Evolutionary conservation across 2,888 invertebrate genomes (phyloP), one percentile per base, ranked within the genome.

Genomic region (Mythimna pallens): DNA sequence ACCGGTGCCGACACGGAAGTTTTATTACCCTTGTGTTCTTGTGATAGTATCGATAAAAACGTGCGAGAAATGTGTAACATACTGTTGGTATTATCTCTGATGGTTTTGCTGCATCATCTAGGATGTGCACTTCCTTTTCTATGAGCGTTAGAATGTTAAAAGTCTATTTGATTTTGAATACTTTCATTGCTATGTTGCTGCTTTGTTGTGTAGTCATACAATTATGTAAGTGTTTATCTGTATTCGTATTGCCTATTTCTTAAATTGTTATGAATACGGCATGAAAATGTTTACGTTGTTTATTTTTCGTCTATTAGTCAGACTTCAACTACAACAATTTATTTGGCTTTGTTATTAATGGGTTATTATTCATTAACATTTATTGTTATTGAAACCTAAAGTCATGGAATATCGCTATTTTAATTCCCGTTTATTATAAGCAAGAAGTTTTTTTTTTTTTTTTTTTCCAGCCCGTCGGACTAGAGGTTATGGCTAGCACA

Each of bases 1-100:
- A 81, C 82, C 85, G 76, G 83, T 74, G 85, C 85, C 78, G 80
- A 82, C 76, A 80, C 75, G 80, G 88, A 90, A 86, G 82, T 75
- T 84, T 86, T 86, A 84, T 80, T 79, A 73, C 78, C 69, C 67
- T 82, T 82, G 83, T 77, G 78, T 80, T 84, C 75, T 64, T 72
- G 71, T 79, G 81, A 86, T 86, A 70, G 17, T 78, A 76, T 82
- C 71, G 54, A 65, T 79, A 70, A 72, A 79, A 70, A 81, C 68
- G 75, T 76, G 77, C 69, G 78, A 79, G 71, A 73, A 64, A 83
- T 81, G 70, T 83, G 83, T 83, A 79, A 80, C 80, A 83, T 65
- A 81, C 67, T 83, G 75, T 47, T 74, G 55, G 40, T n/a, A 50
- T 58, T 71, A 70, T 73, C 61, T 66, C n/a, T 8, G 17, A 73